phyloP scores from a whole-genome alignment of 2,797 vertebrate genomes.

The Chiroxiphia lanceolata region DNA sequence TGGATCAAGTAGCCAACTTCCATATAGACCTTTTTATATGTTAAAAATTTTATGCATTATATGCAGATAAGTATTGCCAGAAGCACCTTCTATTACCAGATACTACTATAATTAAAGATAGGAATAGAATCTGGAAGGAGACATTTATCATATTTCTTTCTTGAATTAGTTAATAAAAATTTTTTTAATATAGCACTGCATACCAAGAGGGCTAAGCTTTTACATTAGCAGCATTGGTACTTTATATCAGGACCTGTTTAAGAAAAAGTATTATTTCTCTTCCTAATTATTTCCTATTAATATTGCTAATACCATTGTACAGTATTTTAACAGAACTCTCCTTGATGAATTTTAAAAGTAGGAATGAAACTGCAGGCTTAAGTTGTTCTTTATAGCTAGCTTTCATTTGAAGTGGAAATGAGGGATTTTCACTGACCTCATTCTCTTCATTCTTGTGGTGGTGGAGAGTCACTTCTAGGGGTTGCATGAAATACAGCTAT shows the following conservation, averaged over 20 bases:
- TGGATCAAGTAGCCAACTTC: not conserved
- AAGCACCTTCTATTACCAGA: conserved; percentile 42
- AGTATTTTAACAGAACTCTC: conserved; percentile 34
- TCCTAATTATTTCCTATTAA: conserved; percentile 38
- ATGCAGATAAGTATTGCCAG: conserved; percentile 48
- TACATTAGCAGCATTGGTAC: not conserved
- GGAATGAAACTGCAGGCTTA: conserved; percentile 17
- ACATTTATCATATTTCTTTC: conserved; percentile 30
- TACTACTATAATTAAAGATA: conserved; percentile 15
- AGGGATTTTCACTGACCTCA: conserved; percentile 33
- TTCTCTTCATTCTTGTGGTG: conserved; percentile 32
- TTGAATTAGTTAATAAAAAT: conserved; percentile 64
- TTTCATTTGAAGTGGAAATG: conserved; percentile 63
- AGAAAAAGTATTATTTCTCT: conserved; percentile 38
- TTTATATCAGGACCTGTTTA: not conserved
- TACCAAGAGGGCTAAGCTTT: conserved; percentile 15
- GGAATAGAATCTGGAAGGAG: not conserved
- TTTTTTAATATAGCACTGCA: conserved; percentile 31
- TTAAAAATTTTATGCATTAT: conserved; percentile 19
- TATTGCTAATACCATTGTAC: conserved; percentile 17
- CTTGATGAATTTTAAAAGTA: conserved; percentile 42
- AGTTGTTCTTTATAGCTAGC: conserved; percentile 7
- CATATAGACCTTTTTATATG: not conserved
- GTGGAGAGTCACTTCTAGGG: not conserved
- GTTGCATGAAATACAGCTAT: not conserved